phyloP scores from a whole-genome alignment of 2,797 vertebrate species.

The Spinus pinus region DNA sequence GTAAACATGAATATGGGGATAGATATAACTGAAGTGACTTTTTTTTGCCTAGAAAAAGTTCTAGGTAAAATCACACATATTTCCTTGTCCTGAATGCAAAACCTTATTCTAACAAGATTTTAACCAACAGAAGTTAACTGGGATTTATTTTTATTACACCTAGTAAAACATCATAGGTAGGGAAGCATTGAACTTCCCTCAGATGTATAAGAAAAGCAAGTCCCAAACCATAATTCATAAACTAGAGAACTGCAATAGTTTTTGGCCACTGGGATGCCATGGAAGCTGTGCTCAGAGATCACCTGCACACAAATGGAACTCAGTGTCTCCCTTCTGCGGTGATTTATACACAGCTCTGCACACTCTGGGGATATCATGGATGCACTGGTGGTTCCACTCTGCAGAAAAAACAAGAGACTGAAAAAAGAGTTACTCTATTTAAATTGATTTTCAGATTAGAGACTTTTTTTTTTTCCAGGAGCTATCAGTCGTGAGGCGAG shows the following conservation, averaged over 20 bases:
- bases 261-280: background rate
- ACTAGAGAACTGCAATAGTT: background rate
- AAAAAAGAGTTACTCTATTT: background rate
- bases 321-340: fast-evolving
- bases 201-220: background rate
- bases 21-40: background rate
- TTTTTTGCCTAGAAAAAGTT: background rate
- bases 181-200: background rate
- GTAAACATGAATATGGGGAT: background rate
- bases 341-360: background rate
- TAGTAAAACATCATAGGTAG: background rate
- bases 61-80: background rate
- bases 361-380: background rate
- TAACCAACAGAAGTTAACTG: background rate
- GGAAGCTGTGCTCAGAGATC: background rate
- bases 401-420: background rate
- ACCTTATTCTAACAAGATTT: background rate
- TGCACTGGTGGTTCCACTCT: background rate
- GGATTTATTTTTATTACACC: background rate
- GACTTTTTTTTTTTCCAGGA: background rate
- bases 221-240: background rate
- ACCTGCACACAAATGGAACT: background rate
- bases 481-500: background rate
- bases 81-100: background rate
- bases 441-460: background rate